phyloP scores from a whole-genome alignment of 2,797 vertebrate genomes.

The Rachycentron canadum region DNA sequence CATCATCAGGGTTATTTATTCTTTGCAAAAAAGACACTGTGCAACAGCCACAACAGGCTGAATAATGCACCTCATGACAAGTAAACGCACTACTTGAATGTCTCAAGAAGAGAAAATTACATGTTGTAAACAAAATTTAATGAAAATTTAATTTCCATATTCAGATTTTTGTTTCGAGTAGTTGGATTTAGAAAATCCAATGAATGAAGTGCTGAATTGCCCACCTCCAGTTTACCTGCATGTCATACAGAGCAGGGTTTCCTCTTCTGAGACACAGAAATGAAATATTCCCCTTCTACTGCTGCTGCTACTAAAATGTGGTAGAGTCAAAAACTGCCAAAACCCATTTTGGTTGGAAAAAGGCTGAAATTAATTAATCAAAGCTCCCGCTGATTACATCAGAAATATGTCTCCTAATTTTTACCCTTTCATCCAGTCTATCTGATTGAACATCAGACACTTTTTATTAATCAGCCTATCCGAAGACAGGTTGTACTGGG shows the following conservation, averaged over 20 bases:
- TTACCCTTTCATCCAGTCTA: conserved; percentile 6
- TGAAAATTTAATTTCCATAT: background rate
- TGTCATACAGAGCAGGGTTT: conserved; percentile 27
- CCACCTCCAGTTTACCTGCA: conserved; percentile 3
- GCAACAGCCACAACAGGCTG: too few relatives aligned
- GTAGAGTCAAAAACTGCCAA: conserved; percentile 40
- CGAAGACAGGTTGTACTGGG: conserved; percentile 22
- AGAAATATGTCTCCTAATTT: conserved; percentile 29
- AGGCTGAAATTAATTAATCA: conserved; percentile 51
- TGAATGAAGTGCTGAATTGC: conserved; percentile 10
- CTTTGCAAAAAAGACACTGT: too few relatives aligned
- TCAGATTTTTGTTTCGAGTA: background rate
- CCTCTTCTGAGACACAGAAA: conserved; percentile 34
- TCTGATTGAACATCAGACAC: conserved; percentile 42
- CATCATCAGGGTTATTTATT: background rate
- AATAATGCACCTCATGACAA: background rate
- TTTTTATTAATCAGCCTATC: conserved; percentile 54
- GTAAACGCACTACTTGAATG: background rate
- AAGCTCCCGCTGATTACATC: conserved; percentile 47
- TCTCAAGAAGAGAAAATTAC: background rate
- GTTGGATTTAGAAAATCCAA: conserved; percentile 26
- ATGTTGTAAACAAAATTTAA: background rate
- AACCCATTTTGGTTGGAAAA: conserved; percentile 29
- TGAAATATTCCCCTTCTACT: conserved; percentile 48
- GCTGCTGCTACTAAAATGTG: conserved; percentile 28